A percentile compares a stretch with the other conserved stretches of the same genome.
phyloP scores from a whole-genome alignment of 1,140 invertebrate species.

The Aphelenchoides fujianensis region DNA sequence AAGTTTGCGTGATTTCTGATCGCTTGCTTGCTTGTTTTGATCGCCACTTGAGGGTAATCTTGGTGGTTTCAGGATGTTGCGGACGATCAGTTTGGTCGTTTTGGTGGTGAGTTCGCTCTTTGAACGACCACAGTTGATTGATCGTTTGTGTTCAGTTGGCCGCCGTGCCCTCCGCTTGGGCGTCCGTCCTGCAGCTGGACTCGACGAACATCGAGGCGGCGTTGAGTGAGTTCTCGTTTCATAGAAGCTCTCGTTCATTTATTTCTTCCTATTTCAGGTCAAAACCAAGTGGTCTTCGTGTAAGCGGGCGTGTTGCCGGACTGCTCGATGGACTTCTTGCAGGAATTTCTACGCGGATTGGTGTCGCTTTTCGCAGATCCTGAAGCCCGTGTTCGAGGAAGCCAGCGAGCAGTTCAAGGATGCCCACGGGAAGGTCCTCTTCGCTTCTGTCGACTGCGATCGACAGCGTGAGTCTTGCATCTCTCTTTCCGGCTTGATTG shows the following conservation, averaged over 20 bases:
- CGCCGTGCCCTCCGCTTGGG: neutral
- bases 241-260: neutral
- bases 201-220: neutral
- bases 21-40: too few species aligned
- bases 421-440: slow-evolving; percentile 75
- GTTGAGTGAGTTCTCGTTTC: neutral
- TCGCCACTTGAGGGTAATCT: too few species aligned
- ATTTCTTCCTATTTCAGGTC: slow-evolving; percentile 39
- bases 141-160: neutral
- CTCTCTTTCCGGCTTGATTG: slow-evolving; percentile 31
- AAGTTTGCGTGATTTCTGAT: too few species aligned
- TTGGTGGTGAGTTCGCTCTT: neutral
- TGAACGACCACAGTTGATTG: neutral
- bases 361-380: slow-evolving; percentile 79
- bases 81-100: neutral
- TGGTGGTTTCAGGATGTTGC: neutral
- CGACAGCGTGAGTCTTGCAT: slow-evolving; percentile 71
- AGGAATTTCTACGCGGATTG: slow-evolving; percentile 98
- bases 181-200: neutral
- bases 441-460: slow-evolving; percentile 96
- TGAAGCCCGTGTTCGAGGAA: slow-evolving; percentile 70
- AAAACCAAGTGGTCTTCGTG: slow-evolving; percentile 80
- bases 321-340: too few species aligned
- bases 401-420: slow-evolving; percentile 71
- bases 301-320: too few species aligned